Conservation (phyloP, 2,888 invertebrate genomes). For the Caenorhabditis drosophilae region DNA sequence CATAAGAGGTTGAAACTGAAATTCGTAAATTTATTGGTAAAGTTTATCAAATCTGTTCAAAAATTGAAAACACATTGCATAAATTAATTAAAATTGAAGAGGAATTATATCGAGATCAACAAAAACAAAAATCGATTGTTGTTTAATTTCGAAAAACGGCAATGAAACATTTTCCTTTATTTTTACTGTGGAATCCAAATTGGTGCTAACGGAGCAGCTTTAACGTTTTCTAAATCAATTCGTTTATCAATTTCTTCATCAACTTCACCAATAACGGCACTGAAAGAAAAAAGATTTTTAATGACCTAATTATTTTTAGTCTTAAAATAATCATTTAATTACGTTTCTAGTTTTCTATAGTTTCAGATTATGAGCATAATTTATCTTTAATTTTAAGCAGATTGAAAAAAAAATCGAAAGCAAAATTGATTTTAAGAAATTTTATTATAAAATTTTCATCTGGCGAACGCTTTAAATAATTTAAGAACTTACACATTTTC, state of each 20-base stretch:
- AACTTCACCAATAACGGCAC: slow-evolving; percentile 75
- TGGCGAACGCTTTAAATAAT: background rate
- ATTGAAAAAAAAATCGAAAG: too few species aligned
- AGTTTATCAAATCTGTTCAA: background rate
- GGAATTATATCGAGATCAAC: background rate
- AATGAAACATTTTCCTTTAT: too few species aligned
- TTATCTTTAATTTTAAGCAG: too few species aligned
- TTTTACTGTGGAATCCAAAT: slow-evolving; percentile 66
- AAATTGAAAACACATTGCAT: background rate
- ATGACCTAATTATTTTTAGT: too few species aligned
- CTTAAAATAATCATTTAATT: too few species aligned
- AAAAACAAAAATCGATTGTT: background rate
- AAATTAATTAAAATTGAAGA: background rate
- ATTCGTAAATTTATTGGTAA: too few species aligned
- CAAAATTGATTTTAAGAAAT: background rate
- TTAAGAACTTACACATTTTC: slow-evolving; percentile 84
- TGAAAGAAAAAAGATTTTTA: slow-evolving; percentile 69
- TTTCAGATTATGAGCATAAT: too few species aligned
- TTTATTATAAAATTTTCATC: background rate
- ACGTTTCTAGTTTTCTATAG: too few species aligned
- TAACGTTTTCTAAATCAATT: slow-evolving; percentile 73
- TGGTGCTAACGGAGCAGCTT: slow-evolving; percentile 73
- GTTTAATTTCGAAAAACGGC: too few species aligned
- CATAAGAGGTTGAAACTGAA: too few species aligned
- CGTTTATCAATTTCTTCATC: slow-evolving; percentile 74